Evolutionary conservation across 2,797 vertebrate genomes (phyloP), one percentile per base, ranked within the genome.

Genomic region (Emys orbicularis): DNA sequence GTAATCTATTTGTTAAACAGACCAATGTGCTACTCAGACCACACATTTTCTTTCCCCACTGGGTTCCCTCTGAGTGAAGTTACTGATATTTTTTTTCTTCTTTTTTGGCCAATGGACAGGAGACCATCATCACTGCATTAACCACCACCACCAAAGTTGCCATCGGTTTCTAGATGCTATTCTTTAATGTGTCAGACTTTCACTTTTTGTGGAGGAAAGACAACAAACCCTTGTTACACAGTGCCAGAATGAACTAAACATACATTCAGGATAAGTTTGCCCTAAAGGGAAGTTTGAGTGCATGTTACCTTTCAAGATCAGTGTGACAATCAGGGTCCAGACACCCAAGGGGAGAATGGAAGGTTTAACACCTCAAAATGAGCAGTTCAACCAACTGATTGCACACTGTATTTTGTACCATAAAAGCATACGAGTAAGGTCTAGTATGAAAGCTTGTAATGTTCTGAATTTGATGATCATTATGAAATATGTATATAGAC

Each of bases 91-190:
- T 77, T 89, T 65, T 37, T 68, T 11, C 6, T 16, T 16, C 10
- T 72, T 72, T n/a, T 72, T 72, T n/a, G 18, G n/a, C 65, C 76
- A 91, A 93, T 81, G 93, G 77, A 88, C 44, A 93, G 87, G 53
- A 91, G 29, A 81, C 94, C 96, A 94, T 95, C 79, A 95, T 92
- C 87, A 90, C 61, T 95, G 83, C 47, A 23, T 96, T 96, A 97
- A 44, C 84, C 95, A 89, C 34, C 7, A 90, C 34, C 6, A 90
- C 37, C 65, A 83, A 85, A 97, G 90, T 47, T 18, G 84, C 84
- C 89, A 80, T 77, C 53, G 57, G 84, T 89, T 86, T 77, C 85
- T 15, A n/a, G 34, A 79, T 65, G n/a, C 80, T 74, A 47, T 41
- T 94, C 80, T 74, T 77, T 72, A n/a, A 86, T 85, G 57, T 21